Base-by-base conservation (phyloP, 2,797 vertebrate genomes). In the Todus mexicanus region DNA sequence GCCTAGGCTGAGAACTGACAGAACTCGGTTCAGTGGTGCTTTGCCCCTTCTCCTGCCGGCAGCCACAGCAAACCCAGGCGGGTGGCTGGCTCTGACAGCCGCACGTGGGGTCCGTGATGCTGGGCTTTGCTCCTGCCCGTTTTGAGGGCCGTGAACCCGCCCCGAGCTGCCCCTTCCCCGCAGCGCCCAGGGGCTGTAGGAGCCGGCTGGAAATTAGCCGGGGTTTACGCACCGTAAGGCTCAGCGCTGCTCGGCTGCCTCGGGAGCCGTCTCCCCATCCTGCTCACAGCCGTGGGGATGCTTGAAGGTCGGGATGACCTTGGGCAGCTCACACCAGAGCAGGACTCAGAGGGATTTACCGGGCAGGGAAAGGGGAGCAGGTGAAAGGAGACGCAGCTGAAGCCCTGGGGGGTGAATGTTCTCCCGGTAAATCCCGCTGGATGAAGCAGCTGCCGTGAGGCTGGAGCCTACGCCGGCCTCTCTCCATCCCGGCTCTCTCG, bases 331-430 rank as follows among this genome's bases (percentile, higher is more conserved):
- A 19, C 68, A 8, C 45, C 0, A 0, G 7, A 2, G 69, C 13
- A 51, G 38, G 48, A 45, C 66, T 81, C 26, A 1, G 35, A 18
- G 50, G 64, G 20, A 5, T 42, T 60, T 73, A 47, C 23, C 1
- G 2, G 45, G 27, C 9, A 45, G 57, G 56, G 25, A 73, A 47
- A 48, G 51, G 60, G 47, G n/a, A 63, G 40, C 38, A 25, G 56
- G 35, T 1, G 27, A 35, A 19, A 25, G 27, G 26, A 27, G 42
- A 5, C 2, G 26, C 12, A 37, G 40, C 37, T 1, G 0, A n/a
- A 65, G 19, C 40, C 18, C 12, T 0, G 1, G 5, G 15, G 15
- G 25, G 12, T 25, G 26, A 51, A 11, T 26, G 69, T 50, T 33
- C 25, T 69, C 14, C 43, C 0, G 0, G n/a, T 83, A n/a, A 53